phyloP scores from a whole-genome alignment of 2,797 vertebrate genomes.

The Tachyglossus aculeatus region DNA sequence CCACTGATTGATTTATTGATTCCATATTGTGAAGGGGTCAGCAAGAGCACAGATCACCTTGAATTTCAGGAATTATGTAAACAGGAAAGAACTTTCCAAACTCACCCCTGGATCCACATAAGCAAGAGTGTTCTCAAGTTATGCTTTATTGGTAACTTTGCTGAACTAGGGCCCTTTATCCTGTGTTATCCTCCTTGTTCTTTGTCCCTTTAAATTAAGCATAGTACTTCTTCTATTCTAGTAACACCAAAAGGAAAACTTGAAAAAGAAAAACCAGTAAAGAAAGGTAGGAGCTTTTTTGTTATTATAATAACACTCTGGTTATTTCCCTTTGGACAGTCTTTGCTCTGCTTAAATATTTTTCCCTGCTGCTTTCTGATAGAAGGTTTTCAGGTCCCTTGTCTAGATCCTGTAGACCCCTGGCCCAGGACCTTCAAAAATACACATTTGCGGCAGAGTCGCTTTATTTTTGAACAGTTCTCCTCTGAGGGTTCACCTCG shows the following conservation, averaged over 20 bases:
- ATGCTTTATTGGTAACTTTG: too few relatives aligned
- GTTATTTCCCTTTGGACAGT: neutral
- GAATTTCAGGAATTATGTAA: too few relatives aligned
- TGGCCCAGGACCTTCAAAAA: neutral
- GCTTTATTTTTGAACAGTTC: neutral
- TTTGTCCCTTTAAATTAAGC: constrained; percentile 24
- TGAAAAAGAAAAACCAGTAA: constrained; percentile 52
- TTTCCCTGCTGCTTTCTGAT: neutral
- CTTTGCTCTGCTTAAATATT: neutral
- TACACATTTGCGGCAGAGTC: neutral
- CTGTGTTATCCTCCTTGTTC: too few relatives aligned
- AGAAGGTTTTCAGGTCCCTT: neutral
- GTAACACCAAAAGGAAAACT: constrained; percentile 57
- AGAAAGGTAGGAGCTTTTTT: constrained; percentile 47
- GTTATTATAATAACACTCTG: neutral
- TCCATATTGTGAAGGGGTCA: too few relatives aligned
- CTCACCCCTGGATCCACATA: too few relatives aligned
- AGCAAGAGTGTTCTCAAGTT: too few relatives aligned
- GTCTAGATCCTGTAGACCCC: neutral
- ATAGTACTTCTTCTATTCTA: constrained; percentile 33
- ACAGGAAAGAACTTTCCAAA: too few relatives aligned
- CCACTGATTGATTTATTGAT: too few relatives aligned
- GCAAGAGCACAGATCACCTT: too few relatives aligned
- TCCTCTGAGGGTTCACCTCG: neutral
- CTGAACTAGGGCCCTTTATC: too few relatives aligned